These are phyloP conservation scores for Phortica magna DNA, from an alignment of 2,888 invertebrate genomes.

Conservation along the genomic window DNA sequence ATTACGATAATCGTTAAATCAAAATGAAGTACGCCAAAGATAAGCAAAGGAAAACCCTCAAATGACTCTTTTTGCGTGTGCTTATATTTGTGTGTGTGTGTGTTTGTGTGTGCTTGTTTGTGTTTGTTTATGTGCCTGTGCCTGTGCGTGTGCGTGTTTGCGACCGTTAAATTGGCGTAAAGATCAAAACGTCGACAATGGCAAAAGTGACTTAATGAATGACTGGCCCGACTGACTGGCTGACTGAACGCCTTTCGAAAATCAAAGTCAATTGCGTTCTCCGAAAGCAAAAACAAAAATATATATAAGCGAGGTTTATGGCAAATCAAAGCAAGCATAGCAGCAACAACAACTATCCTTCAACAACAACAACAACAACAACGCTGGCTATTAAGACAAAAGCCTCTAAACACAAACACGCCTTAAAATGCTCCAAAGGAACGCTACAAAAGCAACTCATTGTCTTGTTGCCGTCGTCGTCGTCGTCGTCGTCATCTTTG, in stretches of 20 bases:
- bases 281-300: background rate
- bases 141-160: background rate
- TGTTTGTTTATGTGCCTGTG: background rate
- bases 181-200: background rate
- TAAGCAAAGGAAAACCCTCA: constrained; percentile 20
- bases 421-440: constrained; percentile 48
- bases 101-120: background rate
- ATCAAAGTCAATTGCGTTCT: background rate
- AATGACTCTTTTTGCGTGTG: too few species aligned
- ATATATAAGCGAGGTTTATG: background rate
- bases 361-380: constrained; percentile 37
- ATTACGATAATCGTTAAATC: constrained; percentile 32
- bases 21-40: constrained; percentile 27
- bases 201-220: background rate
- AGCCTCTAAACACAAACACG: constrained; percentile 46
- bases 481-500: constrained; percentile 21
- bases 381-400: constrained; percentile 33
- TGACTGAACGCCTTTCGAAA: background rate
- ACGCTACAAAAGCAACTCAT: constrained; percentile 30
- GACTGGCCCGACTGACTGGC: background rate
- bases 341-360: constrained; percentile 20
- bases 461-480: constrained; percentile 10
- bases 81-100: background rate
- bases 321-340: constrained; percentile 20
- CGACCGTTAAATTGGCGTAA: background rate